A percentile compares a stretch with the other conserved stretches of the same genome.
Evolutionary conservation across 1,140 invertebrate species (phyloP).

Genomic region (Papilio aristodemus): DNA sequence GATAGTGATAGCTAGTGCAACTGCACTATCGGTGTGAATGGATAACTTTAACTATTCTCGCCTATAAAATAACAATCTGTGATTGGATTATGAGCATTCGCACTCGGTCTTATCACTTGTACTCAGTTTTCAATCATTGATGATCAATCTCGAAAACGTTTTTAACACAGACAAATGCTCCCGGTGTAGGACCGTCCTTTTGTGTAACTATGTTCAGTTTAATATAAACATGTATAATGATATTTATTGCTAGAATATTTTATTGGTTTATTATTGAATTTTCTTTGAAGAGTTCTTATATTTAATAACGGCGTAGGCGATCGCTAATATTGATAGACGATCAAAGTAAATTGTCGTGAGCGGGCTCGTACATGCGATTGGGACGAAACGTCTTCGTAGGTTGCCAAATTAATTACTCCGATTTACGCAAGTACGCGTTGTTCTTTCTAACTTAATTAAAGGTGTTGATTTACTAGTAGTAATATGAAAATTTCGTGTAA

Average conservation of each 20-base stretch:
- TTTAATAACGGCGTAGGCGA: not conserved
- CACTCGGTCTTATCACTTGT: too few relatives aligned
- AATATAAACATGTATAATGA: not conserved
- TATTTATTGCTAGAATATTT: not conserved
- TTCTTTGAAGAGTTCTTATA: not conserved
- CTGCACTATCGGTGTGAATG: too few relatives aligned
- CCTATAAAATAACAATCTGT: too few relatives aligned
- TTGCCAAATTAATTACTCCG: not conserved
- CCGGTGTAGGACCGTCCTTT: too few relatives aligned
- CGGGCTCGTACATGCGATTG: not conserved
- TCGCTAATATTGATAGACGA: constrained; percentile 11
- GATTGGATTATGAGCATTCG: too few relatives aligned
- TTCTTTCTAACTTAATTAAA: constrained; percentile 7
- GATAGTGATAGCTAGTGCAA: too few relatives aligned
- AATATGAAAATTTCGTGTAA: constrained; percentile 6
- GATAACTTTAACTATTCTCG: too few relatives aligned
- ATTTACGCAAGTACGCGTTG: not conserved
- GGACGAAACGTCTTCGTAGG: not conserved
- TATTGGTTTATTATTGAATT: not conserved
- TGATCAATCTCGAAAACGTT: too few relatives aligned
- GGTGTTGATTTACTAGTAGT: not conserved
- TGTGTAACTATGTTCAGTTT: too few relatives aligned
- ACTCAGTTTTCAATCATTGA: too few relatives aligned
- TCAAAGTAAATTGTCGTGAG: not conserved
- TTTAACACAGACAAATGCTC: too few relatives aligned